Evolutionary conservation across 2,888 invertebrate species (phyloP).

Genomic region (Diarsia mendica): DNA sequence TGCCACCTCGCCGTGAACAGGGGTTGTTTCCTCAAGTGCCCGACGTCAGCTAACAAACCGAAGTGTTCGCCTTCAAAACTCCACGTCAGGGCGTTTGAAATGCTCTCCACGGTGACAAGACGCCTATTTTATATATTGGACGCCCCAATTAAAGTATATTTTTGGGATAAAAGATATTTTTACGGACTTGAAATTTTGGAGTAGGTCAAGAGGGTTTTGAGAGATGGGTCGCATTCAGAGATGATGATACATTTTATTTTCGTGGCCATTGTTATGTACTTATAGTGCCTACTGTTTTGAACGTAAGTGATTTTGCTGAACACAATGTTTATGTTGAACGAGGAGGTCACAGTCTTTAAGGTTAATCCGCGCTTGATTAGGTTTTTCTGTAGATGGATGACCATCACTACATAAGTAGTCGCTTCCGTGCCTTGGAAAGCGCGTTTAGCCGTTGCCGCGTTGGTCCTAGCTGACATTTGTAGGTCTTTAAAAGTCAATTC

Average conservation of each 20-base stretch:
- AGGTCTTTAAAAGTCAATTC: too few relatives aligned
- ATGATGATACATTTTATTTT: neutral
- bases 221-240: neutral
- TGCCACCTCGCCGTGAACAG: conserved; percentile 57
- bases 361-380: too few relatives aligned
- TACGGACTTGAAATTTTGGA: conserved; percentile 11
- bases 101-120: conserved; percentile 72
- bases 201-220: neutral
- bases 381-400: too few relatives aligned
- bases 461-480: too few relatives aligned
- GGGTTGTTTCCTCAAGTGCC: conserved; percentile 63
- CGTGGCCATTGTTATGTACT: neutral
- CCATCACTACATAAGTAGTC: too few relatives aligned
- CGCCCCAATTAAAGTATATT: conserved; percentile 58
- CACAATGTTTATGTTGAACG: neutral
- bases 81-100: conserved; percentile 77
- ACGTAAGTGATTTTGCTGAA: neutral
- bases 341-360: neutral
- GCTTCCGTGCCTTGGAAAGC: too few relatives aligned
- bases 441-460: too few relatives aligned
- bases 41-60: conserved; percentile 77
- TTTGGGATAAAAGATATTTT: conserved; percentile 39
- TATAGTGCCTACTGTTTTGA: neutral
- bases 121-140: conserved; percentile 79
- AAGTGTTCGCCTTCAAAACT: conserved; percentile 77